phyloP scores from a whole-genome alignment of 1,140 invertebrate species.

The Drosophila miranda region DNA sequence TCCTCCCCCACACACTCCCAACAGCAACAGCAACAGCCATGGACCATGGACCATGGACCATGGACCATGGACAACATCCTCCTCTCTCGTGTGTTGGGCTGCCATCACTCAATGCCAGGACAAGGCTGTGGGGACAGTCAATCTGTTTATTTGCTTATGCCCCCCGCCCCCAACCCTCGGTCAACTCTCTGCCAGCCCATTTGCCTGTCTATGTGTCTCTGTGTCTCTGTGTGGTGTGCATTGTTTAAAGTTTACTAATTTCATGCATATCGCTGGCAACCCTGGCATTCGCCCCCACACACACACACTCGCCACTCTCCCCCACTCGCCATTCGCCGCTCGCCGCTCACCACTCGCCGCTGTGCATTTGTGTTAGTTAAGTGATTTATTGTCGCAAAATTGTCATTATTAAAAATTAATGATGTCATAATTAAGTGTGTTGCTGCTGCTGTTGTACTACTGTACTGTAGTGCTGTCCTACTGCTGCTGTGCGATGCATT shows the following conservation, averaged over 20 bases:
- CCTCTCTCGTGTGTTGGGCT: conserved; percentile 12
- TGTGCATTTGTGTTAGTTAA: conserved; percentile 66
- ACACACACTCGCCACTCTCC: background rate
- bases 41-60: conserved; percentile 12
- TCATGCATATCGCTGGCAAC: conserved; percentile 48
- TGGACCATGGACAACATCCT: conserved; percentile 21
- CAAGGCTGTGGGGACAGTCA: conserved; percentile 64
- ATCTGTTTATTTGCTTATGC: conserved; percentile 69
- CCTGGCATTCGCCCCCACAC: conserved; percentile 9
- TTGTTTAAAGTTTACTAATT: conserved; percentile 73
- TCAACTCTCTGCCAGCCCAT: background rate
- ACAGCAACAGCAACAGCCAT: background rate
- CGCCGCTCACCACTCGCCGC: background rate
- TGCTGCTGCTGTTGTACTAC: conserved; percentile 10
- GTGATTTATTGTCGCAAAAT: conserved; percentile 80
- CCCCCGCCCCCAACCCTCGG: conserved; percentile 5
- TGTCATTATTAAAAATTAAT: conserved; percentile 81
- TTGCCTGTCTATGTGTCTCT: too few species aligned
- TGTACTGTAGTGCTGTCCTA: conserved; percentile 9
- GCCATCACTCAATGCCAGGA: conserved; percentile 68
- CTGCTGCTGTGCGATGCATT: conserved; percentile 47
- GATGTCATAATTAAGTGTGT: conserved; percentile 77
- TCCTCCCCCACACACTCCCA: background rate
- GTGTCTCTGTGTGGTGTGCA: conserved; percentile 2
- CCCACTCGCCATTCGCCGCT: background rate